These are phyloP conservation scores for Pelodytes ibericus DNA, from an alignment of 2,797 vertebrate species.

Conservation along the genomic window DNA sequence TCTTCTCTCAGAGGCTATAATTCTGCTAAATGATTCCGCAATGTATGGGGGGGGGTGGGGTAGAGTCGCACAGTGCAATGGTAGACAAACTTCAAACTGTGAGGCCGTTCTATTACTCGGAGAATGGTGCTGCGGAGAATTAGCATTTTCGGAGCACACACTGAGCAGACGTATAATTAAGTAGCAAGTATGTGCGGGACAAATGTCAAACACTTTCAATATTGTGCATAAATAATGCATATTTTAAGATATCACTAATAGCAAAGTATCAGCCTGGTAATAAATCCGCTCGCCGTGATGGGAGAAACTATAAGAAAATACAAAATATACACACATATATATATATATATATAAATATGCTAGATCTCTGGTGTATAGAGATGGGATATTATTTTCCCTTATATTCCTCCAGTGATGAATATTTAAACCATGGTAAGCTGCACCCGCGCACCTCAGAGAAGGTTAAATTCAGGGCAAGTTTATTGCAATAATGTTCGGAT, in stretches of 20 bases:
- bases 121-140: conserved; percentile 46
- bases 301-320: conserved; percentile 27
- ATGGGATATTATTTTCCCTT: neutral
- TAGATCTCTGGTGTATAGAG: neutral
- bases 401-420: conserved; percentile 2
- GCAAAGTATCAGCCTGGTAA: conserved; percentile 26
- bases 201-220: conserved; percentile 61
- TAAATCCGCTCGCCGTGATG: conserved; percentile 16
- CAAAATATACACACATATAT: too few relatives aligned
- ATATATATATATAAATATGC: too few relatives aligned
- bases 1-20: conserved; percentile 60
- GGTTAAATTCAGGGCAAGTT: conserved; percentile 6
- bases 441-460: neutral
- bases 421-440: neutral
- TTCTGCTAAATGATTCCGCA: conserved; percentile 61
- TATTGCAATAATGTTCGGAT: neutral
- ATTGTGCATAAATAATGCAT: conserved; percentile 56
- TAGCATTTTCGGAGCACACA: conserved; percentile 57
- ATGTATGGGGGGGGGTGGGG: too few relatives aligned
- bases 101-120: conserved; percentile 36
- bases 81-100: conserved; percentile 55
- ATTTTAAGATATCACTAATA: conserved; percentile 50
- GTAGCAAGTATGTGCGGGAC: conserved; percentile 54
- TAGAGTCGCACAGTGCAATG: conserved; percentile 54
- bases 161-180: conserved; percentile 60